Evolutionary conservation across 2,113 vertebrate genomes (phyloP).

Genomic region (Neogobius melanostomus): DNA sequence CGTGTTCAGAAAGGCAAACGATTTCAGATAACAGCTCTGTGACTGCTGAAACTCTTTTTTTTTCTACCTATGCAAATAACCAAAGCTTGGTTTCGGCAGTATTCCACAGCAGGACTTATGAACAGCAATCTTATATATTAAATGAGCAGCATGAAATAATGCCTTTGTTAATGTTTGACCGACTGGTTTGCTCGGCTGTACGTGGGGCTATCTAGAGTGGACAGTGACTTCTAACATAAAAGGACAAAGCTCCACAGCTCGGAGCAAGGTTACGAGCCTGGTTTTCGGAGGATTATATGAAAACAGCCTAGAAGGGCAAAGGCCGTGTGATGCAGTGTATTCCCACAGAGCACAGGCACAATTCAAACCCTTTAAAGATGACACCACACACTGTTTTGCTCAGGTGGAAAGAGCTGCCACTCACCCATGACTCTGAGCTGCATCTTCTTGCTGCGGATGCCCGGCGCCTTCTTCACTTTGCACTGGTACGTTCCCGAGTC

Average conservation of each 20-base stretch:
- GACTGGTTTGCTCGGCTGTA: background rate
- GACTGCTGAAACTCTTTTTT: constrained; percentile 28
- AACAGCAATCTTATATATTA: too few species aligned
- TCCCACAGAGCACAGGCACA: constrained; percentile 24
- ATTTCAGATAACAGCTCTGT: constrained; percentile 24
- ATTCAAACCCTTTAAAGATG: constrained; percentile 22
- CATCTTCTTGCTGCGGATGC: constrained; percentile 83
- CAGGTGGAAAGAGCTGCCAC: constrained; percentile 18
- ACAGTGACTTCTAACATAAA: constrained; percentile 28
- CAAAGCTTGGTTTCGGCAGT: constrained; percentile 46
- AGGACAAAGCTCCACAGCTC: constrained; percentile 32
- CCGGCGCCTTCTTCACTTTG: constrained; percentile 95
- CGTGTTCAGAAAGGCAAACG: constrained; percentile 13
- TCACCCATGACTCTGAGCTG: constrained; percentile 90
- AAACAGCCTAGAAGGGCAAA: constrained; percentile 49
- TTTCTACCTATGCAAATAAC: constrained; percentile 64
- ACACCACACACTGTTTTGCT: background rate
- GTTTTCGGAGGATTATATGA: constrained; percentile 58
- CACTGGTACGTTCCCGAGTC: constrained; percentile 93
- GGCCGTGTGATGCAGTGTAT: constrained; percentile 32
- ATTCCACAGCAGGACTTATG: constrained; percentile 26
- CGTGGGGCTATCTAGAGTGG: constrained; percentile 10
- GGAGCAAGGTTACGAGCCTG: constrained; percentile 54
- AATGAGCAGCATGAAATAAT: background rate
- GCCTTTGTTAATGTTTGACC: background rate